Percentiles rank a stretch among this genome's conserved stretches.
Evolutionary conservation across 2,113 vertebrate genomes (phyloP).

Genomic region (Neodon shergylaensis): DNA sequence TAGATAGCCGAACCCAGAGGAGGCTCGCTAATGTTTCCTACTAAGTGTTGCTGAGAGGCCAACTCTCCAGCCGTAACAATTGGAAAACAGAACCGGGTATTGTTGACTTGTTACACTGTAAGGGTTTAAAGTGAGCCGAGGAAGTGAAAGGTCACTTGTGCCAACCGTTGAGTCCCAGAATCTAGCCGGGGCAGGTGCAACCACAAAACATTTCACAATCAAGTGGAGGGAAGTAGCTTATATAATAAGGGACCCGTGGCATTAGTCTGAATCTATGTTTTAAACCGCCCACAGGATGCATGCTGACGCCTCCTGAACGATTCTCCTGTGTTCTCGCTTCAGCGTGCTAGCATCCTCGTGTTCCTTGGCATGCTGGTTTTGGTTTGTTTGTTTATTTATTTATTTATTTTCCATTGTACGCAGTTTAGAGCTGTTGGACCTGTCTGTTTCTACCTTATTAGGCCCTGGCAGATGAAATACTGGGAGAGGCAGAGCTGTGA

Average conservation of each 20-base stretch:
- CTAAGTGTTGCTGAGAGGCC: neutral
- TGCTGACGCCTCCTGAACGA: neutral
- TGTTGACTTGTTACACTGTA: too few species aligned
- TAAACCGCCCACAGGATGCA: neutral
- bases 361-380: neutral
- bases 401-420: neutral
- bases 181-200: neutral
- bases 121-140: neutral
- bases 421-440: neutral
- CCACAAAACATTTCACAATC: neutral
- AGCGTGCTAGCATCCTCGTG: neutral
- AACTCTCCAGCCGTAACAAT: neutral
- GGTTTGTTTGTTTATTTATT: neutral
- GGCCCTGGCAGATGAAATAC: neutral
- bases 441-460: neutral
- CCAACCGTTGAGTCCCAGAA: neutral
- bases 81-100: neutral
- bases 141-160: neutral
- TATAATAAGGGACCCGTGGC: neutral
- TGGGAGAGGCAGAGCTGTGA: neutral
- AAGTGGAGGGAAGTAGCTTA: neutral
- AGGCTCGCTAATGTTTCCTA: neutral
- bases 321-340: neutral
- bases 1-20: neutral
- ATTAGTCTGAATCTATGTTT: neutral